These are phyloP conservation scores for Tetraneura akinire DNA, from an alignment of 1,140 invertebrate species.

Conservation along the genomic window DNA sequence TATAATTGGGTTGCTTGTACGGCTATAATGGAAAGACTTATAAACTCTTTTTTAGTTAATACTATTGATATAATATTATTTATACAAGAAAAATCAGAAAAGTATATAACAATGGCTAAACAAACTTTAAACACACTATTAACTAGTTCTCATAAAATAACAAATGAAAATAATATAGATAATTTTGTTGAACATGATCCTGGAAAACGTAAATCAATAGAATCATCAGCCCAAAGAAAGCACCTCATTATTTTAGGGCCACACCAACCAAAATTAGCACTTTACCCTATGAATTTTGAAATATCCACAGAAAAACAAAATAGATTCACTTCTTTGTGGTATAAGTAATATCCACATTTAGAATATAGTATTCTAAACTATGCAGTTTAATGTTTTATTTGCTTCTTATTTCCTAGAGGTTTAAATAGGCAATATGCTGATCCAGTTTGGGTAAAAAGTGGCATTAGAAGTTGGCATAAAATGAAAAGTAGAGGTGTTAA, in stretches of 20 bases:
- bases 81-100: background rate
- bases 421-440: constrained; percentile 2
- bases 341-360: constrained; percentile 15
- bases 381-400: constrained; percentile 26
- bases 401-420: constrained; percentile 4
- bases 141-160: background rate
- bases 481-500: constrained; percentile 14
- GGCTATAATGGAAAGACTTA: too few relatives aligned
- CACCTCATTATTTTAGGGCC: constrained; percentile 22
- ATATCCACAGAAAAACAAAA: constrained; percentile 20
- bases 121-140: background rate
- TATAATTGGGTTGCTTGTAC: too few relatives aligned
- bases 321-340: constrained; percentile 27
- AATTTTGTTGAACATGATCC: constrained; percentile 25
- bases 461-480: constrained; percentile 2
- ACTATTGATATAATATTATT: background rate
- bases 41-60: constrained; percentile 23
- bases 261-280: constrained; percentile 24
- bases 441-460: background rate
- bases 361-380: constrained; percentile 36
- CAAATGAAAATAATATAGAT: background rate
- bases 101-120: background rate
- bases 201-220: constrained; percentile 6
- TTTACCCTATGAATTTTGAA: background rate
- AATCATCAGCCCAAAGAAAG: constrained; percentile 28